A percentile compares a stretch with the other conserved stretches of the same genome.
phyloP scores from a whole-genome alignment of 2,888 invertebrate species.

The Eugnorisma glareosa region DNA sequence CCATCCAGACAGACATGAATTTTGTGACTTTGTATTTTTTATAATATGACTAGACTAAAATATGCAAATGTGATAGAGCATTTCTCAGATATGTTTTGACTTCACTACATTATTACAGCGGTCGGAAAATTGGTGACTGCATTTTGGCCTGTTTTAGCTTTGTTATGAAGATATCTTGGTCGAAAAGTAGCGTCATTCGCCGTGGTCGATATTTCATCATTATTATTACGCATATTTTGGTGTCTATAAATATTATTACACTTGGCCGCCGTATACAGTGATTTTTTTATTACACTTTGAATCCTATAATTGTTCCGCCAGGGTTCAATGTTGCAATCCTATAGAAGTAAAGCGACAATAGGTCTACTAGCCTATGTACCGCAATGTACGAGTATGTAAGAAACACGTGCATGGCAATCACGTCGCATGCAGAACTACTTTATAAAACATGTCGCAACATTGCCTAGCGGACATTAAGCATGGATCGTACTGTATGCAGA shows the following conservation, averaged over 20 bases:
- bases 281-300: not conserved
- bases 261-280: not conserved
- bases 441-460: slow-evolving; percentile 48
- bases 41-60: not conserved
- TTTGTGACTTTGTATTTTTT: not conserved
- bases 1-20: no score
- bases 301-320: not conserved
- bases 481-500: slow-evolving; percentile 2
- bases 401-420: slow-evolving; percentile 41
- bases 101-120: not conserved
- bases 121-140: not conserved
- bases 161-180: not conserved
- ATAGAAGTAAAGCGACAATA: not conserved
- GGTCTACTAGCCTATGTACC: slow-evolving; percentile 4
- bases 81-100: not conserved
- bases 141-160: not conserved
- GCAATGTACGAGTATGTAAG: slow-evolving; percentile 33
- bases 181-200: not conserved
- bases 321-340: not conserved
- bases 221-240: not conserved
- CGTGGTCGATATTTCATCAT: not conserved
- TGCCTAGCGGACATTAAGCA: slow-evolving; percentile 13
- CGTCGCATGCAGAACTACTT: slow-evolving; percentile 47
- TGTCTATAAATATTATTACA: not conserved
- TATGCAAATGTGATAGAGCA: not conserved